These are phyloP conservation scores for Panthera leo DNA, from an alignment of 2,113 vertebrate species.

Conservation along the genomic window DNA sequence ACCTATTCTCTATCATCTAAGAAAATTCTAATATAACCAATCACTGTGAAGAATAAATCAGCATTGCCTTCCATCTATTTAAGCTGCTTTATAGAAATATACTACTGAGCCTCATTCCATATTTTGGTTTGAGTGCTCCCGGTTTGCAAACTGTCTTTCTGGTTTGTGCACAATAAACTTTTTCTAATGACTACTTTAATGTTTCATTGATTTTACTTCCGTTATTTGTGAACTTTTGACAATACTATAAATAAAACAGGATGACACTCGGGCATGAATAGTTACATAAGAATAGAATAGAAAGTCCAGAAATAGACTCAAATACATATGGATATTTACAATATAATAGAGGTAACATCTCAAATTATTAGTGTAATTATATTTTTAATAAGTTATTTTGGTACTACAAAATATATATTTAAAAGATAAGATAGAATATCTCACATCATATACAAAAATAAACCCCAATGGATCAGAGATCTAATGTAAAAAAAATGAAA, in stretches of 20 bases:
- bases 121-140: background rate
- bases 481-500: constrained; percentile 6
- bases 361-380: background rate
- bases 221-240: background rate
- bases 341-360: background rate
- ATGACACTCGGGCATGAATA: background rate
- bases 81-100: background rate
- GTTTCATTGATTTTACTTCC: background rate
- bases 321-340: background rate
- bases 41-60: background rate
- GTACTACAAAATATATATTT: background rate
- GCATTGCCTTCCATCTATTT: background rate
- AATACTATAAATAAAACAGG: background rate
- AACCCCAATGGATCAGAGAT: background rate
- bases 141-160: background rate
- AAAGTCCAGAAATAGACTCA: background rate
- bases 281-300: background rate
- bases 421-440: background rate
- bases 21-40: background rate
- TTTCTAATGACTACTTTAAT: background rate
- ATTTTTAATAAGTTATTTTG: background rate
- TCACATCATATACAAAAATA: constrained; percentile 15
- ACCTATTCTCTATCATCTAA: background rate
- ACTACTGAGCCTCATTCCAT: background rate
- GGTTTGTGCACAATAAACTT: background rate